Base-by-base conservation (phyloP, 2,113 vertebrate species). In the Dipodomys merriami region DNA sequence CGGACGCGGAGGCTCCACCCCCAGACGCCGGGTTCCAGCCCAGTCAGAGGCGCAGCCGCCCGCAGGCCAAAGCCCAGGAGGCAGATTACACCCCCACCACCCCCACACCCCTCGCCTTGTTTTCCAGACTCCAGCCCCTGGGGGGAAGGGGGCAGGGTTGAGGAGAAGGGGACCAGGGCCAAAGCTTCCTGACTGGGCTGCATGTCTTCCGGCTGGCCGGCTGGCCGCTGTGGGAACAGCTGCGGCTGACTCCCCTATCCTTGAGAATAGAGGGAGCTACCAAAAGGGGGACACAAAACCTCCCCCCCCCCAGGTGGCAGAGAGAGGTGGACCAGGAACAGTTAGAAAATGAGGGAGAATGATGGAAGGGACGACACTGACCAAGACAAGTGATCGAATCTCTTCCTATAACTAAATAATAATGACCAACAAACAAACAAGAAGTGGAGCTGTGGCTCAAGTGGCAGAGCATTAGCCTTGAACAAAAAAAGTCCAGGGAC, bases 71-170 rank as follows among this genome's bases (percentile, higher is more conserved):
- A 83, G 81, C 83, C 87, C 89, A n/a, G 87, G 88, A 93, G 83
- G 69, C 85, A 82, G 39, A 53, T 65, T 88, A 92, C 91, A 94
- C 84, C 9, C 69, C 64, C 86, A 83, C 78, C 71, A 6, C 90
- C 89, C 39, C 8, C 49, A 57, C 53, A 6, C 72, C 72, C 87
- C 83, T 62, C 62, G 9, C 57, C 67, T 83, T 64, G 94, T 88
- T 93, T 91, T 94, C 78, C 86, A 88, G 85, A 73, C 73, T 84
- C 35, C 64, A 83, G 71, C 44, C 64, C 91, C 83, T 64, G 82
- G 83, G 83, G 9, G 9, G 29, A 53, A n/a, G 78, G 69, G 53
- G 30, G 29, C 68, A 62, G 73, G 82, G 62, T 9, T 7, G 30
- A 3, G 16, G 9, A 29, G 18, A 6, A 23, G 64, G 78, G 73